These are phyloP conservation scores for Nerophis lumbriciformis DNA, from an alignment of 2,113 vertebrate genomes.

Conservation along the genomic window DNA sequence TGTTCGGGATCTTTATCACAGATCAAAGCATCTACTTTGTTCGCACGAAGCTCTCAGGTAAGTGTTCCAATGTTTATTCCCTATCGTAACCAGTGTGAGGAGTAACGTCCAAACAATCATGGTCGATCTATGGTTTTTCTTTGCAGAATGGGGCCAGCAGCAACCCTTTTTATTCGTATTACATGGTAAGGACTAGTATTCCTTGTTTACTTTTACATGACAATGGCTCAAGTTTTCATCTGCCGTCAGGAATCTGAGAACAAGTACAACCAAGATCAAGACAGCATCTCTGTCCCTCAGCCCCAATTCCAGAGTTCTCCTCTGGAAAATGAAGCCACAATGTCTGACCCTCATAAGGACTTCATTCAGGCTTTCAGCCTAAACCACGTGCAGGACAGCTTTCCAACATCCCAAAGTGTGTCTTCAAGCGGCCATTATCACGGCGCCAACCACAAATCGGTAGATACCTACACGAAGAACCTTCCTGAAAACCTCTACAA, in stretches of 20 bases:
- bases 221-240: not conserved
- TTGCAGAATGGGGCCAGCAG: constrained; percentile 16
- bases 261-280: not conserved
- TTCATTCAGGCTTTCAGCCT: constrained; percentile 4
- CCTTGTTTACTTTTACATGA: not conserved
- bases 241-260: constrained; percentile 31
- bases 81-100: not conserved
- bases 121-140: not conserved
- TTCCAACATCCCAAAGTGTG: not conserved
- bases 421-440: constrained; percentile 3
- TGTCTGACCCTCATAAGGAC: constrained; percentile 14
- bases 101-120: not conserved
- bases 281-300: not conserved
- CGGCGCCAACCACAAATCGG: not conserved
- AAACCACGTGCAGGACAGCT: not conserved
- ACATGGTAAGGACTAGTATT: constrained; percentile 19
- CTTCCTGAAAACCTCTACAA: not conserved
- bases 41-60: constrained; percentile 4
- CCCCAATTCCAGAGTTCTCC: constrained; percentile 29
- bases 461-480: constrained; percentile 8
- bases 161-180: constrained; percentile 34
- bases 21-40: not conserved
- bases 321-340: constrained; percentile 3
- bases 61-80: not conserved
- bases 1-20: not conserved